Evolutionary conservation across 2,113 vertebrate species (phyloP), one percentile per base, ranked within the genome.

Genomic region (Camelus bactrianus): DNA sequence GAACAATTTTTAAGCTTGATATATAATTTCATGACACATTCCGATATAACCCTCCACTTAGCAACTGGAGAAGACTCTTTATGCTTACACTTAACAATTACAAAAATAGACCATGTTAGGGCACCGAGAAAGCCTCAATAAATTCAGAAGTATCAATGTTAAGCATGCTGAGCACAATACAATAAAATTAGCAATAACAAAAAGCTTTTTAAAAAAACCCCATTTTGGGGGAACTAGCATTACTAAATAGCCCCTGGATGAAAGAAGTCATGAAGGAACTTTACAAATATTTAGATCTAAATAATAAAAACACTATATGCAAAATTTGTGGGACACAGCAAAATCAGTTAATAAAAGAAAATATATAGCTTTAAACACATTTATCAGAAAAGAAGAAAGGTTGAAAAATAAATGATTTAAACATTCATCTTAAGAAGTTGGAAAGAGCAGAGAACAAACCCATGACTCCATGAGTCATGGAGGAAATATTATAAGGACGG

Each of bases 211-310:
- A n/a, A 30, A 85, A 38, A 73, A 7, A 20, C 64, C 38, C 38
- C 52, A 54, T n/a, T 89, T 50, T 30, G 54, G 35, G 38, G 38
- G 50, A 85, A 76, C 13, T 42, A 83, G 48, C 50, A 52, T 83
- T n/a, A 93, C n/a, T 88, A 72, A 93, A 80, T 69, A 93, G 80
- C 35, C 64, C 30, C 79, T 90, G 16, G 73, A 72, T 81, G 56
- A 89, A 88, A 52, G n/a, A 77, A 80, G n/a, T 64, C 28, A 48
- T 58, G 69, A 91, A 76, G 58, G 52, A 73, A 76, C 38, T 84
- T 94, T 38, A 90, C 38, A 69, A 94, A 83, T 84, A 64, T 54
- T 81, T 73, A 94, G 17, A 94, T 48, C 56, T 90, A 48, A 83
- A 83, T 73, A 75, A 54, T 56, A 76, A 50, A 62, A 93, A 58